These are phyloP conservation scores for Micromussa lordhowensis DNA, from an alignment of 92 coral and sea anemone genomes.

Conservation along the genomic window DNA sequence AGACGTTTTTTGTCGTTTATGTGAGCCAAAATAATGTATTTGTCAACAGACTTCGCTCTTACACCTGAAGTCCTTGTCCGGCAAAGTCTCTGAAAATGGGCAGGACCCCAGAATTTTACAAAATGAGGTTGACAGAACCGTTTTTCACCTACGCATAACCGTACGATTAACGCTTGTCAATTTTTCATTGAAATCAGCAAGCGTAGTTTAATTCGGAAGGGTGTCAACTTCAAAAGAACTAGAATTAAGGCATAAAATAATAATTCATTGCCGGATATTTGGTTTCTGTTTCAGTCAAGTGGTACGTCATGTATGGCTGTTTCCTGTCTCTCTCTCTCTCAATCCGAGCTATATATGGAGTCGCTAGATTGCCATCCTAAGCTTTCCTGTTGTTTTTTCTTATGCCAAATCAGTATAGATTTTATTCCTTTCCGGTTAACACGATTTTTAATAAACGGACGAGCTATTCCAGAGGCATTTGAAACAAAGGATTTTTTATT, in stretches of 20 bases:
- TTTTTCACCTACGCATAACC: no score
- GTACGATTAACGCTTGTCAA: no score
- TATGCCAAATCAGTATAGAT: slow-evolving; percentile 11
- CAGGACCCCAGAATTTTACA: no score
- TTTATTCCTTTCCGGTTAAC: background rate
- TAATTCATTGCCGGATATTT: background rate
- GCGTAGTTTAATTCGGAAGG: background rate
- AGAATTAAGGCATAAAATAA: background rate
- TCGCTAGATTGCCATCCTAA: background rate
- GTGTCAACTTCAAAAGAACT: background rate
- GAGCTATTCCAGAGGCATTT: background rate
- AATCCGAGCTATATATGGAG: background rate
- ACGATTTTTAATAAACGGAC: background rate
- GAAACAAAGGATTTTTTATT: background rate
- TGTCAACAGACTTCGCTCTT: no score
- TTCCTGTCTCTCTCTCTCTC: slow-evolving; percentile 1
- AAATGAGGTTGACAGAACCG: no score
- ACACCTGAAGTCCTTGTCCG: background rate
- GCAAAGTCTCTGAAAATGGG: background rate
- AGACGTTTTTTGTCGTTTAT: background rate
- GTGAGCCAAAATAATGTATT: background rate
- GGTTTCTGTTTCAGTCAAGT: background rate
- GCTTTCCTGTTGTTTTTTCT: background rate
- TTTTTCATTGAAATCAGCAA: no score
- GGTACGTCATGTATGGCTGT: background rate